Conservation (phyloP, 1,140 invertebrate species). For the Camponotus pennsylvanicus region DNA sequence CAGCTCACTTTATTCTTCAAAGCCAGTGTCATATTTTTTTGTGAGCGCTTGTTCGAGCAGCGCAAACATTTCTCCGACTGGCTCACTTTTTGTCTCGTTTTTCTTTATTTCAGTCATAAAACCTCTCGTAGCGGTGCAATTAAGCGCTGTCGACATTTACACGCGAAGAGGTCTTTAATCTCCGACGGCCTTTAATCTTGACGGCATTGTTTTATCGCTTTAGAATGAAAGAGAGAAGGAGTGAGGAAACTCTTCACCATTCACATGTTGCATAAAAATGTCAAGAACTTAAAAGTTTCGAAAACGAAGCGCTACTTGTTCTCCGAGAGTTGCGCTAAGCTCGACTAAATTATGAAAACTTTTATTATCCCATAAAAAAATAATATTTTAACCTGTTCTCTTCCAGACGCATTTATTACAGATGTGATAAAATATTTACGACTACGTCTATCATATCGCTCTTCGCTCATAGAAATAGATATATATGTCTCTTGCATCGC, state of each 20-base stretch:
- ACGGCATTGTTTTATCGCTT: conserved; percentile 27
- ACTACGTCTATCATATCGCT: neutral
- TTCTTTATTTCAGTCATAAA: conserved; percentile 15
- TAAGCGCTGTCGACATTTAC: conserved; percentile 27
- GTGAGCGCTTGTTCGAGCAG: neutral
- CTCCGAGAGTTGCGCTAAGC: neutral
- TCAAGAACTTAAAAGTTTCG: conserved; percentile 20
- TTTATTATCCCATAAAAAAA: neutral
- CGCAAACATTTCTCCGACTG: neutral
- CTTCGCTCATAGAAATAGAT: neutral
- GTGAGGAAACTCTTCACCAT: neutral
- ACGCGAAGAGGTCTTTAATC: conserved; percentile 28
- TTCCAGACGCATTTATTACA: neutral
- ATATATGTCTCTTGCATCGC: neutral
- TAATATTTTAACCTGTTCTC: neutral
- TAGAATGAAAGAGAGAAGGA: too few species aligned
- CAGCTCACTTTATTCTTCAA: conserved; percentile 34
- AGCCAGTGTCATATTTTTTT: neutral
- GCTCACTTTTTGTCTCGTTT: neutral
- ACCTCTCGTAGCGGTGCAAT: neutral
- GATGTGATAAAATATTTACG: neutral
- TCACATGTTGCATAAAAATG: neutral
- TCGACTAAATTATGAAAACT: neutral
- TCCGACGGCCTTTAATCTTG: conserved; percentile 32
- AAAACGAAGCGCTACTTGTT: neutral